Conservation (phyloP, 35 echinoderm and acorn worm genomes). For the Diadema setosum region DNA sequence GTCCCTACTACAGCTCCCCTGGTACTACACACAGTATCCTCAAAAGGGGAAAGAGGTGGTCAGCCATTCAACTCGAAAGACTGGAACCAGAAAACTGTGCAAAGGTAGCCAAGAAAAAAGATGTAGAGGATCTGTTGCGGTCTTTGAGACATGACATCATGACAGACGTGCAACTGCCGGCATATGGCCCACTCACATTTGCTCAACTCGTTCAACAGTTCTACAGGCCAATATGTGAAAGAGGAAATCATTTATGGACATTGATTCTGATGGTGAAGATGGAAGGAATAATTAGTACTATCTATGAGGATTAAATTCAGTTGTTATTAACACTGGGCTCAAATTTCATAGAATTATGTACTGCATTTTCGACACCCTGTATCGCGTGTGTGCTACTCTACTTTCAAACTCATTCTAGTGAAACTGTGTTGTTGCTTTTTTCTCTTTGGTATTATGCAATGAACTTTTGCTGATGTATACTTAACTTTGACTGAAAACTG, state of each 20-base stretch:
- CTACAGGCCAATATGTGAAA: not conserved
- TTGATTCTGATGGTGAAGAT: not conserved
- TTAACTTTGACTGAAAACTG: no score
- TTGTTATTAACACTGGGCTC: no score
- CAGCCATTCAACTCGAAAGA: not conserved
- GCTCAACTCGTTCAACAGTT: not conserved
- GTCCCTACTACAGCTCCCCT: not conserved
- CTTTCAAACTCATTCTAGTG: no score
- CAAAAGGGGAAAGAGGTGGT: conserved; percentile 16
- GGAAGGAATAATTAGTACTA: not conserved
- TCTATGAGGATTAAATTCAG: not conserved
- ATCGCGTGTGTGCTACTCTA: no score
- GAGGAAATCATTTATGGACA: not conserved
- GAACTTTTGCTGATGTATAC: no score
- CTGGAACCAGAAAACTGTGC: not conserved
- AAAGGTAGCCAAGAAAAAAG: conserved; percentile 10
- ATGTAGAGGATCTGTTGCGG: not conserved
- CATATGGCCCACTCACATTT: not conserved
- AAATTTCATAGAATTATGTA: no score
- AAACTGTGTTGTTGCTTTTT: no score
- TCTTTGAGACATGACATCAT: not conserved
- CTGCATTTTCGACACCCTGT: no score
- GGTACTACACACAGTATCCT: not conserved
- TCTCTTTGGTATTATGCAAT: no score
- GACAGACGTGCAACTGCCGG: not conserved